These are phyloP conservation scores for Hypolimnas misippus DNA, from an alignment of 2,888 invertebrate species.

Conservation along the genomic window DNA sequence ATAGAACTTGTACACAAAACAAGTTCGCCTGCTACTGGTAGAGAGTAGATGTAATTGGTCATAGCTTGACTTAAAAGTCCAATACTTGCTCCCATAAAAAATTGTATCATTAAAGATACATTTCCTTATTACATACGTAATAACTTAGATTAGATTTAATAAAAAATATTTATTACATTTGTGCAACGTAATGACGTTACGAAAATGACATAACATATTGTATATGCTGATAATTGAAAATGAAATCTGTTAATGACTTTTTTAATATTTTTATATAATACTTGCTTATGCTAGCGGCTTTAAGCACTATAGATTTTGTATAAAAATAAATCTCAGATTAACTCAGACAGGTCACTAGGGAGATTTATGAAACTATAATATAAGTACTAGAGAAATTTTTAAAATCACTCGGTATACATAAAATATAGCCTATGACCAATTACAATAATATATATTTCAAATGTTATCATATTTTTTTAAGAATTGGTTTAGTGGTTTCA, in stretches of 20 bases:
- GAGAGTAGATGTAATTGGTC: not conserved
- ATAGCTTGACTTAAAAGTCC: constrained; percentile 1
- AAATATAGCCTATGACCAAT: too few relatives aligned
- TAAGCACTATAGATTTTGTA: too few relatives aligned
- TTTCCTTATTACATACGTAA: constrained; percentile 35
- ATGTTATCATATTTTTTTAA: too few relatives aligned
- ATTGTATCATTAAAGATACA: constrained; percentile 29
- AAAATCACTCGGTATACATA: too few relatives aligned
- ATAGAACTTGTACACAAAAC: not conserved
- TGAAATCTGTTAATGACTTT: constrained; percentile 14
- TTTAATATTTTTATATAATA: not conserved
- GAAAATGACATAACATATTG: constrained; percentile 47
- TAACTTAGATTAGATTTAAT: constrained; percentile 35
- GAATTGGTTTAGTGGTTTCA: too few relatives aligned
- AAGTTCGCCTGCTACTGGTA: not conserved
- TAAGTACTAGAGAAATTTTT: too few relatives aligned
- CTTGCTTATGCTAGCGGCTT: not conserved
- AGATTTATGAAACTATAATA: too few relatives aligned
- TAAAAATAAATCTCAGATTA: too few relatives aligned
- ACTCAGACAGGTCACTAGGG: too few relatives aligned
- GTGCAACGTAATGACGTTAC: constrained; percentile 40
- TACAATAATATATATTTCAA: too few relatives aligned
- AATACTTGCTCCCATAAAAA: constrained; percentile 27
- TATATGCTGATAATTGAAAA: constrained; percentile 25
- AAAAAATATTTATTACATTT: constrained; percentile 44